phyloP scores from a whole-genome alignment of 1,140 invertebrate genomes.

The Saccostrea glomerata region DNA sequence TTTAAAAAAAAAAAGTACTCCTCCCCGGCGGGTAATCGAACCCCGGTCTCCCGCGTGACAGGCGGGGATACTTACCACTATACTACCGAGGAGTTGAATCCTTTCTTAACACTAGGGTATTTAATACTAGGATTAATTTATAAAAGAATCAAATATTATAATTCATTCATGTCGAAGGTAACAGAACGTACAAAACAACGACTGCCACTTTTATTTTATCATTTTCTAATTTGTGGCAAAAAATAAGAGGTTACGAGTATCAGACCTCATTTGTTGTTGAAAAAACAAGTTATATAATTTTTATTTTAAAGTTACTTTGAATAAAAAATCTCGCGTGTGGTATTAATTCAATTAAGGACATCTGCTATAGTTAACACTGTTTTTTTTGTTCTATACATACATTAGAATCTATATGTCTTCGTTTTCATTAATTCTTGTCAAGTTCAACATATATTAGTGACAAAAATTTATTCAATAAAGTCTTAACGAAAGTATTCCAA shows the following conservation, averaged over 20 bases:
- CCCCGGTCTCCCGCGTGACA: conserved; percentile 65
- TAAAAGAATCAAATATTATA: neutral
- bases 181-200: neutral
- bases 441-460: no score
- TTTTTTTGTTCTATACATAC: no score
- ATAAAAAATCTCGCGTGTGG: no score
- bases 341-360: no score
- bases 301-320: no score
- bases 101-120: neutral
- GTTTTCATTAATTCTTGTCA: no score
- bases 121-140: neutral
- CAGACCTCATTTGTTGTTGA: neutral
- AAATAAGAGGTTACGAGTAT: no score
- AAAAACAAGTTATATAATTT: no score
- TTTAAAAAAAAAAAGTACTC: neutral
- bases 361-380: no score
- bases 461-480: no score
- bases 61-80: conserved; percentile 65
- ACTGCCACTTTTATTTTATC: neutral
- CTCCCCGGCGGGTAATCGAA: conserved; percentile 64
- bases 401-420: no score
- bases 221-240: neutral
- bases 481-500: no score
- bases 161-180: neutral
- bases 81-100: conserved; percentile 58